Percentiles rank a stretch among this genome's conserved stretches.
These are phyloP conservation scores for Agrotis exclamationis DNA, from an alignment of 2,888 invertebrate genomes.

Conservation along the genomic window DNA sequence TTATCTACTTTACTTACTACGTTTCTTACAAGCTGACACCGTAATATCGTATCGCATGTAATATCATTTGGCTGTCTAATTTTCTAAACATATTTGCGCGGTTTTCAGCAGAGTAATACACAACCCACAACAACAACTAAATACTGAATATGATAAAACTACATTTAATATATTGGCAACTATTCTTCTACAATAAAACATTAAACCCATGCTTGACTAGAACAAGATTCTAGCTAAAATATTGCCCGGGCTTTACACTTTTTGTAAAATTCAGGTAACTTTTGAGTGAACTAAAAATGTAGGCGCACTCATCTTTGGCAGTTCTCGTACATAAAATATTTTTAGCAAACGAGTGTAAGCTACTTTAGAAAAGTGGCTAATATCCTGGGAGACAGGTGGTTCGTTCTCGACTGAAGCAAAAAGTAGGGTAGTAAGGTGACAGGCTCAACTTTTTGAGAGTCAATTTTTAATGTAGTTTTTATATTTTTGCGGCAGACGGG, in stretches of 20 bases:
- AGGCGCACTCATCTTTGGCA: neutral
- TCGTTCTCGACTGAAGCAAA: neutral
- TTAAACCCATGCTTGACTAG: no score
- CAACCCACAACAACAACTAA: no score
- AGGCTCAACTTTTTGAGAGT: slow-evolving; percentile 14
- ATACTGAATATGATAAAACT: no score
- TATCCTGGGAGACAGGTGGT: slow-evolving; percentile 20
- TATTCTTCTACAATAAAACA: no score
- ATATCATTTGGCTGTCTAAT: neutral
- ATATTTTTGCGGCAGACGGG: neutral
- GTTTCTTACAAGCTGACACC: neutral
- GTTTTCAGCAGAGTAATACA: no score
- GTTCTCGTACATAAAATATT: slow-evolving; percentile 36
- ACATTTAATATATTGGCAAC: no score
- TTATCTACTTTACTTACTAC: no score
- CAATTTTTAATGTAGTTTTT: slow-evolving; percentile 20
- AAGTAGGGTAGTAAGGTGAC: slow-evolving; percentile 15
- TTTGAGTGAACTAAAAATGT: slow-evolving; percentile 13
- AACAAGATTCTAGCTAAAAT: neutral
- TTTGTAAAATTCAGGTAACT: neutral
- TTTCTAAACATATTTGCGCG: neutral
- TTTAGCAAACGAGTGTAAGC: slow-evolving; percentile 13
- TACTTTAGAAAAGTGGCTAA: slow-evolving; percentile 44
- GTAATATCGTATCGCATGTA: neutral
- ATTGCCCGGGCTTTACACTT: neutral